phyloP scores from a whole-genome alignment of 2,113 vertebrate species.

The Clinocottus analis region DNA sequence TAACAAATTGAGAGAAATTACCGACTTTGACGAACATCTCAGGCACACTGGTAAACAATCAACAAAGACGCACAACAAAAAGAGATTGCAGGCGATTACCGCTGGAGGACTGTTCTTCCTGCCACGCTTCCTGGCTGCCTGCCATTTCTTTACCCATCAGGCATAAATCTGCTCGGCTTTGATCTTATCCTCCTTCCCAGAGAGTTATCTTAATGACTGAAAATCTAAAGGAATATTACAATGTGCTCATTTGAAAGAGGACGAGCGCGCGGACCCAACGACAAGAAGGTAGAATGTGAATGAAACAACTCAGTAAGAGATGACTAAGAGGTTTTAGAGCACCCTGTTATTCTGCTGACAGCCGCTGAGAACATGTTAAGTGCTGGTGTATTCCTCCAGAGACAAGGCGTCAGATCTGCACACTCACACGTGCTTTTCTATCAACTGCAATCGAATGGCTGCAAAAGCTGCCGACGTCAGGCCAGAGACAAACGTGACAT shows the following conservation, averaged over 20 bases:
- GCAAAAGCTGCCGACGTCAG: slow-evolving; percentile 10
- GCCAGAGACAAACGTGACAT: slow-evolving; percentile 61
- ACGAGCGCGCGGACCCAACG: neutral
- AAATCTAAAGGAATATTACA: slow-evolving; percentile 5
- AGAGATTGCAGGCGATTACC: neutral
- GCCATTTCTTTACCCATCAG: neutral
- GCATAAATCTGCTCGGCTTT: neutral
- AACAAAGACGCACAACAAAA: neutral
- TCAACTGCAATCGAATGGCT: slow-evolving; percentile 45
- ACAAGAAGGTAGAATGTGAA: slow-evolving; percentile 12
- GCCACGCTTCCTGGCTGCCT: neutral
- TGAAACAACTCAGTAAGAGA: slow-evolving; percentile 23
- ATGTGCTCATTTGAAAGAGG: neutral
- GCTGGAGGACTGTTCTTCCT: neutral
- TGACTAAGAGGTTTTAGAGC: slow-evolving; percentile 28
- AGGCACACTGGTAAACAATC: neutral
- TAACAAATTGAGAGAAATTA: neutral
- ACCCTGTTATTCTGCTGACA: slow-evolving; percentile 47
- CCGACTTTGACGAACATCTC: neutral
- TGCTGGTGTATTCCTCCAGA: slow-evolving; percentile 53
- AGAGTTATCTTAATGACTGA: neutral
- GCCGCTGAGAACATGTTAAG: slow-evolving; percentile 41
- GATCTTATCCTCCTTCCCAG: neutral
- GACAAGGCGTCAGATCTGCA: slow-evolving; percentile 48
- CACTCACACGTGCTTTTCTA: slow-evolving; percentile 13